Evolutionary conservation across 2,797 vertebrate species (phyloP).

Genomic region (Hyperoplus immaculatus): DNA sequence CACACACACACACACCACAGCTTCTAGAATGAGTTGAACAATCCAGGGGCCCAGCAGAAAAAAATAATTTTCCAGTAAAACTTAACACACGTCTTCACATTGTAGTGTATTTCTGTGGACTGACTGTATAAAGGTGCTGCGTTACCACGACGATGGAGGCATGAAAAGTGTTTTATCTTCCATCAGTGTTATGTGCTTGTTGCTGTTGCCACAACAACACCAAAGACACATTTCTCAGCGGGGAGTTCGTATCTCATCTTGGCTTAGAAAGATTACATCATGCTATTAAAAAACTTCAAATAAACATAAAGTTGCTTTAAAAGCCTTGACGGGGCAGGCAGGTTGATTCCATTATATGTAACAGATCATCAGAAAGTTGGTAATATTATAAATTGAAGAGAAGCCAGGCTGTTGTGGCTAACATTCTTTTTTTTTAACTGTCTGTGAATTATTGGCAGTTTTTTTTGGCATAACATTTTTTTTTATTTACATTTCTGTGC

Average conservation of each 20-base stretch:
- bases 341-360: background rate
- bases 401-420: background rate
- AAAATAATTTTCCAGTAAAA: background rate
- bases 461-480: too few species aligned
- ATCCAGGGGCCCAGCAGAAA: background rate
- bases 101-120: background rate
- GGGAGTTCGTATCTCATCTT: constrained; percentile 33
- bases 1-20: background rate
- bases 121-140: background rate
- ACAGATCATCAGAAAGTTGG: background rate
- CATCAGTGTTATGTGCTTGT: constrained; percentile 9
- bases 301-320: constrained; percentile 14
- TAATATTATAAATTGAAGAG: background rate
- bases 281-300: constrained; percentile 16
- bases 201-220: constrained; percentile 61
- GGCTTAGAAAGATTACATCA: constrained; percentile 20
- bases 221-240: background rate
- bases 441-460: too few species aligned
- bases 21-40: background rate
- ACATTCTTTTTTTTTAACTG: background rate
- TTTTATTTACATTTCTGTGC: too few species aligned
- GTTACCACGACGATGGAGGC: background rate
- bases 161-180: background rate
- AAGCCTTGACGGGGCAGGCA: background rate
- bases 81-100: background rate